Conservation (phyloP, 2,113 vertebrate species). For the Cyprinodon brontotheroides region DNA sequence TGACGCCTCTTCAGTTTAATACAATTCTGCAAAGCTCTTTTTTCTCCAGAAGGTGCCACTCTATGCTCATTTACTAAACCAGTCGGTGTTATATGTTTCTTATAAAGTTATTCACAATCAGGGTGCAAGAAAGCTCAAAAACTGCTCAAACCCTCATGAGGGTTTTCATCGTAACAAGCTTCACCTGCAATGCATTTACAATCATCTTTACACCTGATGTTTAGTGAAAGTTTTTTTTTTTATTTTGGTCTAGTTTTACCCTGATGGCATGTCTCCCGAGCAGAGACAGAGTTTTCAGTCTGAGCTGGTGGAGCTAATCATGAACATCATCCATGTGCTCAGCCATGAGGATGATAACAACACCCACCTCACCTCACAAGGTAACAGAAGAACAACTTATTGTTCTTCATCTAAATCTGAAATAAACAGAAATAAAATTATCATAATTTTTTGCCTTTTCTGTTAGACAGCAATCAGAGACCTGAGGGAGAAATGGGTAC, state of each 20-base stretch:
- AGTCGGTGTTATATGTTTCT: slow-evolving; percentile 18
- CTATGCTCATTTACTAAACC: slow-evolving; percentile 73
- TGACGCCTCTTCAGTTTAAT: background rate
- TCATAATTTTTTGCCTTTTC: background rate
- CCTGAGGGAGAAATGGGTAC: slow-evolving; percentile 70
- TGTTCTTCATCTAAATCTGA: background rate
- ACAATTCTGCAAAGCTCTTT: slow-evolving; percentile 35
- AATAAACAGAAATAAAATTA: background rate
- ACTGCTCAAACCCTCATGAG: slow-evolving; percentile 4
- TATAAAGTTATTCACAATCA: slow-evolving; percentile 33
- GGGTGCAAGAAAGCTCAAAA: slow-evolving; percentile 1
- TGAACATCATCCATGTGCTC: slow-evolving; percentile 83
- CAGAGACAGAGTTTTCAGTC: slow-evolving; percentile 89
- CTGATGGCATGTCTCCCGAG: slow-evolving; percentile 77
- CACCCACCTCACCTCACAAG: slow-evolving; percentile 72
- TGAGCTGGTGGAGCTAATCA: slow-evolving; percentile 85
- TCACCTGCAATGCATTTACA: slow-evolving; percentile 1
- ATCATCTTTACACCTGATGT: background rate
- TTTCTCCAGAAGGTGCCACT: no score
- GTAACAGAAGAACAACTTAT: slow-evolving; percentile 44
- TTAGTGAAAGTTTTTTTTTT: slow-evolving; percentile 1
- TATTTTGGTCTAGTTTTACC: slow-evolving; percentile 75
- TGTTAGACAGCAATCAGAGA: slow-evolving; percentile 53
- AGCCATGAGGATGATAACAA: slow-evolving; percentile 70
- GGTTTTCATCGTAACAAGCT: background rate